Conservation (phyloP, 2,797 vertebrate species). For the Enteromius anoplus region DNA sequence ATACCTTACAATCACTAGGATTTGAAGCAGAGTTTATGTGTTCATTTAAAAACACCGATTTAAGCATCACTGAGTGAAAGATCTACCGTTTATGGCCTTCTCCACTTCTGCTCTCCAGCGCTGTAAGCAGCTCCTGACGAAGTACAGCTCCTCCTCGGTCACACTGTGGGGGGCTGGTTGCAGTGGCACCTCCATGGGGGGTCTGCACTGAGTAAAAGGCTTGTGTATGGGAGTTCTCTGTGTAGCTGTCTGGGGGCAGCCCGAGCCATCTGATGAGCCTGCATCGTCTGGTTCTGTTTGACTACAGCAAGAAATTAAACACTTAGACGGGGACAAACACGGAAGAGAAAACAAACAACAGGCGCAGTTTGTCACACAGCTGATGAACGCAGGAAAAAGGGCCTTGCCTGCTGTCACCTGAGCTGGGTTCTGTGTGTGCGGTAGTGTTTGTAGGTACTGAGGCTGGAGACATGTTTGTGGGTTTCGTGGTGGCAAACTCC, state of each 20-base stretch:
- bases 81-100: constrained; percentile 87
- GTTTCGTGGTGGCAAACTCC: constrained; percentile 87
- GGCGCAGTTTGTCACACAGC: neutral
- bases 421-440: constrained; percentile 55
- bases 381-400: constrained; percentile 9
- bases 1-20: constrained; percentile 3
- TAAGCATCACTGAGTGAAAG: neutral
- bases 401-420: constrained; percentile 76
- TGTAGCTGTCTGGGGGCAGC: constrained; percentile 52
- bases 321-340: constrained; percentile 4
- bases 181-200: constrained; percentile 66
- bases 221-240: constrained; percentile 70
- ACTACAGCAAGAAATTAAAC: constrained; percentile 31
- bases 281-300: constrained; percentile 65
- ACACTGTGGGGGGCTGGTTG: constrained; percentile 80
- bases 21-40: neutral
- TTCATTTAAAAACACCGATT: neutral
- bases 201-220: constrained; percentile 72
- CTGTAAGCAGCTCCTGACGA: constrained; percentile 86
- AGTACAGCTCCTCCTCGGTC: constrained; percentile 85
- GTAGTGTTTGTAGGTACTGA: constrained; percentile 54
- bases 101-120: constrained; percentile 92
- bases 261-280: constrained; percentile 62
- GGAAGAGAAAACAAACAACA: neutral
- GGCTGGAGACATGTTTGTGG: constrained; percentile 63